phyloP scores from a whole-genome alignment of 2,797 vertebrate genomes.

The Diceros bicornis region DNA sequence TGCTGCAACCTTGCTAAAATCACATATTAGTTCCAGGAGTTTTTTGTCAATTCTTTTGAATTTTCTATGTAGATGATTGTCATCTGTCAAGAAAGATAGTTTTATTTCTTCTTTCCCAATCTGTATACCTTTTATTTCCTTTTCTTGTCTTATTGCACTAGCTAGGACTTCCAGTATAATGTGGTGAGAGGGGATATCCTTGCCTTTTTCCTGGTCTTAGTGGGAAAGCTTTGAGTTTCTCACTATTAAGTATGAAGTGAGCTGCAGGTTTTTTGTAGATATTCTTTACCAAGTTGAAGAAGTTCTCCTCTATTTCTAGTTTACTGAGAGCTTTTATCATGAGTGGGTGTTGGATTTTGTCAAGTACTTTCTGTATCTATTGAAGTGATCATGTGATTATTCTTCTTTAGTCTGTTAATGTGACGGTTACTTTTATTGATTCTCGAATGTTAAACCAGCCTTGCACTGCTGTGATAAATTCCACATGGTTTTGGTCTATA shows the following conservation, averaged over 20 bases:
- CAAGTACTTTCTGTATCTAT: not conserved
- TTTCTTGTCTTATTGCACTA: not conserved
- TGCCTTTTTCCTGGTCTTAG: not conserved
- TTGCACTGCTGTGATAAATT: not conserved
- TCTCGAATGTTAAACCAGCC: not conserved
- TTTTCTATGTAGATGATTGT: not conserved
- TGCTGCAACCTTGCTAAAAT: not conserved
- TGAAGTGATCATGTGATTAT: not conserved
- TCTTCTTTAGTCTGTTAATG: not conserved
- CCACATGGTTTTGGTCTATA: not conserved
- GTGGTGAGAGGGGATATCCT: not conserved
- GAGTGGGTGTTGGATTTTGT: not conserved
- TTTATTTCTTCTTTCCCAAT: not conserved
- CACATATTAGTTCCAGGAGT: not conserved
- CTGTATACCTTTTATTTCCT: not conserved
- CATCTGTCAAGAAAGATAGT: not conserved
- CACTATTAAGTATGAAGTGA: not conserved
- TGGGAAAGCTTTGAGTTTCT: not conserved
- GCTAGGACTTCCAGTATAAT: not conserved
- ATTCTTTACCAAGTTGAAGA: not conserved
- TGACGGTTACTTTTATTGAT: not conserved
- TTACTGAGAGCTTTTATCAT: not conserved
- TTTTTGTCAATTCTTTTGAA: not conserved
- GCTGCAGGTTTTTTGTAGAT: not conserved
- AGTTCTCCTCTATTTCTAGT: not conserved